A percentile compares a stretch with the other conserved stretches of the same genome.
Evolutionary conservation across 2,888 invertebrate genomes (phyloP).

Genomic region (Lumbricus terrestris): DNA sequence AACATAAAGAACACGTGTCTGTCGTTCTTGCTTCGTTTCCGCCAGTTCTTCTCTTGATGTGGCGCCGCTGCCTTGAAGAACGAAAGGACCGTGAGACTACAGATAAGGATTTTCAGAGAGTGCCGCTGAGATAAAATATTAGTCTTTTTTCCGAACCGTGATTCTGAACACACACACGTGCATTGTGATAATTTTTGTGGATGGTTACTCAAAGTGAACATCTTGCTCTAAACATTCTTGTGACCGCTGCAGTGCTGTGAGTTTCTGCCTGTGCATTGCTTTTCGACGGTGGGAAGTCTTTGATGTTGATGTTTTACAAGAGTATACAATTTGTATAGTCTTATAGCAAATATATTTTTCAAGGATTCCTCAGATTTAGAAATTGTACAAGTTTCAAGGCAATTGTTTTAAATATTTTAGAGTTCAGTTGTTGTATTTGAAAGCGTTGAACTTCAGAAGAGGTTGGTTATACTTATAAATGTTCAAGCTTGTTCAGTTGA

Average conservation of each 20-base stretch:
- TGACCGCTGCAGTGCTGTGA: not conserved
- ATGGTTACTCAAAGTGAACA: not conserved
- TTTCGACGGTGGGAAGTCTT: not conserved
- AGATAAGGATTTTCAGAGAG: not conserved
- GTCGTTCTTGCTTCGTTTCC: not conserved
- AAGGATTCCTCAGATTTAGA: not conserved
- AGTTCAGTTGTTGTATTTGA: not conserved
- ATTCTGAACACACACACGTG: not conserved
- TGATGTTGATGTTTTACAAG: not conserved
- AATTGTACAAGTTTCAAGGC: not conserved
- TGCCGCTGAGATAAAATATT: not conserved
- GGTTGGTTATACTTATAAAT: not conserved
- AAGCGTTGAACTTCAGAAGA: not conserved
- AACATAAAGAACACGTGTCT: not conserved
- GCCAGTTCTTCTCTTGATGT: not conserved
- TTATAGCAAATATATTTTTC: not conserved
- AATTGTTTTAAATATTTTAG: not conserved
- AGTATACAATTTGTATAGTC: not conserved
- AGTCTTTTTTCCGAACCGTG: constrained; percentile 3
- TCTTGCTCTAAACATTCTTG: not conserved
- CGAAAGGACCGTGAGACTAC: not conserved
- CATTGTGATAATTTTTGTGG: not conserved
- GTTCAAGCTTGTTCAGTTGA: not conserved
- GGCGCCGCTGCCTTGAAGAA: constrained; percentile 3
- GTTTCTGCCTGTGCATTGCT: not conserved